Conservation (phyloP, 2,113 vertebrate genomes). For the Pogona vitticeps region DNA sequence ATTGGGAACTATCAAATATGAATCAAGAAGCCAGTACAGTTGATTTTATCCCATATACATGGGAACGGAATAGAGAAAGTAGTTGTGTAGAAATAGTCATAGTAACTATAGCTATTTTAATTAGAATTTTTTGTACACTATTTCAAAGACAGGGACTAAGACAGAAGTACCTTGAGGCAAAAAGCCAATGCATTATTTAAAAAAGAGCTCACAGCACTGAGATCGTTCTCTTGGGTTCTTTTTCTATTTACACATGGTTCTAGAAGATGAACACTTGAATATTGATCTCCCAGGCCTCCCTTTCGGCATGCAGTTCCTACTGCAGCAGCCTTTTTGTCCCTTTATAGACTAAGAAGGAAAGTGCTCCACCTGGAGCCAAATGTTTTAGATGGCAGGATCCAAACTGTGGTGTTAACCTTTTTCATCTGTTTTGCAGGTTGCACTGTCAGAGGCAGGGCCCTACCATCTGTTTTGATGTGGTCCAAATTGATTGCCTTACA, state of each 20-base stretch:
- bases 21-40: neutral
- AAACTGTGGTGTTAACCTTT: no score
- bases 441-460: no score
- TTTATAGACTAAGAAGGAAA: no score
- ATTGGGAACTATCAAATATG: constrained; percentile 41
- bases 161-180: neutral
- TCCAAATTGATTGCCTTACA: no score
- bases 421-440: no score
- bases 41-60: neutral
- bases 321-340: no score
- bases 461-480: no score
- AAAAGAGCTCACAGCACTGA: neutral
- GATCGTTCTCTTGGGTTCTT: neutral
- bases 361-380: no score
- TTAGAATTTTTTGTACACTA: neutral
- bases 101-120: neutral
- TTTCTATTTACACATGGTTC: neutral
- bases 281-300: neutral
- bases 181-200: neutral
- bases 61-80: neutral
- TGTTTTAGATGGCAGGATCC: no score
- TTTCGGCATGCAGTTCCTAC: neutral
- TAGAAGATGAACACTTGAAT: neutral
- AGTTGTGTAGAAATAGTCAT: constrained; percentile 7
- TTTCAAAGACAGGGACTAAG: neutral